Conservation (phyloP, 2,113 vertebrate genomes). For the cattle (Bos taurus) region DNA sequence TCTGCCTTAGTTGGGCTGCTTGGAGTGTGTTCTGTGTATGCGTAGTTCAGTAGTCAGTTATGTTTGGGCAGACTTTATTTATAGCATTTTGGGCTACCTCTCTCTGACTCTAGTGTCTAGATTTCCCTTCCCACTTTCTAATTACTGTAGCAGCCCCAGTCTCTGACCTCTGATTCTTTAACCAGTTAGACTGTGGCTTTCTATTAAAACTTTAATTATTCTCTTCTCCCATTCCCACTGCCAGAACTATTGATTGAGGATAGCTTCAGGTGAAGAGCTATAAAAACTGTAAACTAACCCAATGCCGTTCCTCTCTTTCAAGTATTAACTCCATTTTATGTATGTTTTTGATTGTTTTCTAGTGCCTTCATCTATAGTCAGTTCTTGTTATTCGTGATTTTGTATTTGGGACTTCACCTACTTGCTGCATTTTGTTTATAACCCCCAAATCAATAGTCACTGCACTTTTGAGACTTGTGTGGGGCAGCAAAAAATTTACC, state of each 20-base stretch:
- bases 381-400: not conserved
- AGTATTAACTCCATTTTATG: not conserved
- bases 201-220: not conserved
- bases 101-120: not conserved
- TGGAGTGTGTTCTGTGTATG: not conserved
- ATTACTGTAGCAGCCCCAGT: not conserved
- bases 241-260: not conserved
- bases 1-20: not conserved
- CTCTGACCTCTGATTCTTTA: not conserved
- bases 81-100: not conserved
- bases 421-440: not conserved
- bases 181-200: not conserved
- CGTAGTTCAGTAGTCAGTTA: not conserved
- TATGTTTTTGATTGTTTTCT: not conserved
- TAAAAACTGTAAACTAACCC: not conserved
- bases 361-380: not conserved
- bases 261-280: not conserved
- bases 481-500: not conserved
- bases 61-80: not conserved
- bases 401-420: not conserved
- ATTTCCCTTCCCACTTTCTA: not conserved
- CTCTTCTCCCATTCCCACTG: not conserved
- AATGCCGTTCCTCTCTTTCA: not conserved
- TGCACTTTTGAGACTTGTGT: not conserved
- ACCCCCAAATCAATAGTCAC: not conserved